Evolutionary conservation across 2,113 vertebrate genomes (phyloP).

Genomic region (Sceloporus tristichus): DNA sequence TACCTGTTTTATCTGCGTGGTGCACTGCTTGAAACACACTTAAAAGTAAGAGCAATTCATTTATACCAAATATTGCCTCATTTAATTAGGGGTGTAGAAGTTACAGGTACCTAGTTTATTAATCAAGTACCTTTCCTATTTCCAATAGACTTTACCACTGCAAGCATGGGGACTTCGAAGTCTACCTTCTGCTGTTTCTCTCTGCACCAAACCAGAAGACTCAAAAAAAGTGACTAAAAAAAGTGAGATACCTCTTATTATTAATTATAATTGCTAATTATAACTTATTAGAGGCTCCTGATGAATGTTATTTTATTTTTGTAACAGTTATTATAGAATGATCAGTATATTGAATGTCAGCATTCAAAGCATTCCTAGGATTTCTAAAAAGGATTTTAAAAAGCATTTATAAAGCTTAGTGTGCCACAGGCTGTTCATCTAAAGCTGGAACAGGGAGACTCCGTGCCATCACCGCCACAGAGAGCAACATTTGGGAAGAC

Average conservation of each 20-base stretch:
- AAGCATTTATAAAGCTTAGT: not conserved
- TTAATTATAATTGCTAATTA: not conserved
- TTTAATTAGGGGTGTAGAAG: not conserved
- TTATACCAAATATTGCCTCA: not conserved
- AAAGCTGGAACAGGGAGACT: not conserved
- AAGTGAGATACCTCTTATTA: slow-evolving; percentile 59
- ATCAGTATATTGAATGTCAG: too few species aligned
- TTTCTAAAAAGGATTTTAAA: not conserved
- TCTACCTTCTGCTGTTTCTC: slow-evolving; percentile 58
- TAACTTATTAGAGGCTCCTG: not conserved
- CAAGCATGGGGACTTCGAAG: slow-evolving; percentile 68
- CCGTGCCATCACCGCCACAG: not conserved
- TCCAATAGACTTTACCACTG: slow-evolving; percentile 69
- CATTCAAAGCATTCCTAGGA: not conserved
- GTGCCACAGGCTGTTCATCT: not conserved
- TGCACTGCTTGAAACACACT: too few species aligned
- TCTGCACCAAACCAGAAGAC: slow-evolving; percentile 74
- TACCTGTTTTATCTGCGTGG: not conserved
- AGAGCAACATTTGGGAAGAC: not conserved
- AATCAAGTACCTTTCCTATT: slow-evolving; percentile 9
- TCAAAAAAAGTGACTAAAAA: slow-evolving; percentile 68
- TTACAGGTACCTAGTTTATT: not conserved
- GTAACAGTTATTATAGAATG: too few species aligned
- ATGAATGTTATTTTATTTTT: too few species aligned
- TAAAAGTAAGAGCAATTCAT: not conserved